Evolutionary conservation across 2,888 invertebrate genomes (phyloP), one percentile per base, ranked within the genome.

Genomic region (Amiota mariae): DNA sequence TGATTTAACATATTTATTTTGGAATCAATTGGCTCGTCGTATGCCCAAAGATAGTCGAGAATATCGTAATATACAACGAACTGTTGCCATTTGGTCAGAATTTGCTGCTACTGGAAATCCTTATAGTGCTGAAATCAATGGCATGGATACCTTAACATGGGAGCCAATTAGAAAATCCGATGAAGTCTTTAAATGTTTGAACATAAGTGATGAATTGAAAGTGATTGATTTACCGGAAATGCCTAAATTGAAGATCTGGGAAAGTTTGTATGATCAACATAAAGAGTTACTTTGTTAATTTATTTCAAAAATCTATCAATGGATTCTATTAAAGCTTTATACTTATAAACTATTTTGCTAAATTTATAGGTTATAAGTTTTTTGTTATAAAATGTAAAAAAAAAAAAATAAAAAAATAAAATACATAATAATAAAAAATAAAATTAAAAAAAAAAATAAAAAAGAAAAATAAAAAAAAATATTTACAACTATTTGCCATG

Each of bases 81-180:
- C 86, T 72, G 77, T 88, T 12, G 84, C 81, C 8, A 87, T 89
- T 49, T 89, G 89, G 86, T 84, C 87, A 6, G 82, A 87, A 72
- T 90, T 89, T 74, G 90, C 90, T 13, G 75, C 76, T 8, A 85
- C 80, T 0, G 89, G 89, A 0, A 86, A 88, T 80, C 90, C 89
- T 0, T 84, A 88, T 59, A 83, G 79, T 18, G 82, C 80, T 11
- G 77, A 82, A 13, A 87, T 88, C 15, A 77, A 78, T 63, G 86
- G 84, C 47, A 85, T 88, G 84, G 84, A 82, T 48, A 80, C 84
- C 36, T 71, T 86, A 1, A 78, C 79, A 1, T 88, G 89, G 88
- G 82, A 86, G 49, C 86, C 89, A 10, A 79, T 87, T 8, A 77
- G 85, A 4, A 85, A 84, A 20, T 76, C 79, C 0, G 83, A 83